These are phyloP conservation scores for Drosophila tropicalis DNA, from an alignment of 1,140 invertebrate genomes.

Conservation along the genomic window DNA sequence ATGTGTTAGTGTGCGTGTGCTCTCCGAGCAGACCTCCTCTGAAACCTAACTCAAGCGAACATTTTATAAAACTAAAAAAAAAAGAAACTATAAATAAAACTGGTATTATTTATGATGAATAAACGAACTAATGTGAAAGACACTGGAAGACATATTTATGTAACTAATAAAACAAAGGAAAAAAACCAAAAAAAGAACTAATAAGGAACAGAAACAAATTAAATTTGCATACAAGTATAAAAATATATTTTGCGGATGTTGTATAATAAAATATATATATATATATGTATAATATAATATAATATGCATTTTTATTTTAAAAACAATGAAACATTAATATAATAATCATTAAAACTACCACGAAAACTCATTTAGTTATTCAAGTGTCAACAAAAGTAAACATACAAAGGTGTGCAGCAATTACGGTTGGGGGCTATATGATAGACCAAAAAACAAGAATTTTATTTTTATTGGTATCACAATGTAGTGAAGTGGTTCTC, in stretches of 20 bases:
- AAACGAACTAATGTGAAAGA: conserved; percentile 61
- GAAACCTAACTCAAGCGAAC: conserved; percentile 66
- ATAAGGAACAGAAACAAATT: conserved; percentile 50
- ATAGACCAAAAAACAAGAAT: too few relatives aligned
- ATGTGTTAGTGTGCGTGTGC: conserved; percentile 38
- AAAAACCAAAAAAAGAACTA: conserved; percentile 18
- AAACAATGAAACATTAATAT: background rate
- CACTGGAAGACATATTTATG: conserved; percentile 40
- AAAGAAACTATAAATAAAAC: conserved; percentile 35
- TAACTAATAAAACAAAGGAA: conserved; percentile 31
- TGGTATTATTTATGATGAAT: conserved; percentile 61
- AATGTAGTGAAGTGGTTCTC: too few relatives aligned
- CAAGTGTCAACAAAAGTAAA: too few relatives aligned
- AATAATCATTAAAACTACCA: too few relatives aligned
- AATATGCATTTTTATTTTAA: conserved; percentile 48
- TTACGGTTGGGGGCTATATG: too few relatives aligned
- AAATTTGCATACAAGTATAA: conserved; percentile 59
- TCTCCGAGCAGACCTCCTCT: conserved; percentile 45
- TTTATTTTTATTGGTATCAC: too few relatives aligned
- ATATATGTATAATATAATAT: conserved; percentile 31
- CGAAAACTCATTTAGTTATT: too few relatives aligned
- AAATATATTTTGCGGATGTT: conserved; percentile 56
- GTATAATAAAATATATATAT: conserved; percentile 44
- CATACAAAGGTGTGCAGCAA: too few relatives aligned
- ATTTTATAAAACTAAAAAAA: conserved; percentile 22